Evolutionary conservation across 2,888 invertebrate species (phyloP), one percentile per base, ranked within the genome.

Genomic region (Ceriagrion tenellum): DNA sequence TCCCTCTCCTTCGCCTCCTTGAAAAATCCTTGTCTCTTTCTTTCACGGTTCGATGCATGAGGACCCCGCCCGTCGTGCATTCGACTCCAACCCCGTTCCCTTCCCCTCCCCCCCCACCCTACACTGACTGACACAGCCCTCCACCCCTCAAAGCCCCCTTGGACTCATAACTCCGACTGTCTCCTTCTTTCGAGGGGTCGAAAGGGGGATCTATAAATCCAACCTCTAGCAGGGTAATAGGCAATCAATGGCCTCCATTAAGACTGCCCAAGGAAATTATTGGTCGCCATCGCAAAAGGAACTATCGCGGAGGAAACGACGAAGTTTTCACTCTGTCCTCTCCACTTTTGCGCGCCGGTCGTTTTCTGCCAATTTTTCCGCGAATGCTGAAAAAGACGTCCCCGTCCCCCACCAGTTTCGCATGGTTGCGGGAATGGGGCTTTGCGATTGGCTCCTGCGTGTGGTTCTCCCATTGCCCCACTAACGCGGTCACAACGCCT

Each of bases 11-110:
- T 35, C 59, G 16, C 63, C 35, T 8, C 8, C 63, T 56, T 59
- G 23, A 74, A 74, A 93, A 93, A 74, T 81, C 26, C 93, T 93
- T 93, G 93, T 93, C 93, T 93, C 93, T 74, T 16, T 12, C 59
- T 47, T 93, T 93, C 93, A 93, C 93, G 93, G 93, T 93, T 93
- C 93, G 93, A 12, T 59, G 59, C 59, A 55, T 69, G 63, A 93
- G 69, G 93, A 93, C 93, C 69, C 93, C 93, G 69, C 93, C 93
- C 59, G 40, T 26, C 81, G 30, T 13, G 35, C 30, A 81, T 35
- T 18, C 26, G 18, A 35, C 26, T 35, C 81, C 69, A 26, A 18
- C n/a, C 69, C 69, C 69, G 10, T 12, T 26, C 69, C 69, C 69
- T 8, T 23, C 69, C 69, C 56, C 8, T 56, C 56, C 16, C 16